phyloP scores from a whole-genome alignment of 2,797 vertebrate species.

The Babyrousa celebensis region DNA sequence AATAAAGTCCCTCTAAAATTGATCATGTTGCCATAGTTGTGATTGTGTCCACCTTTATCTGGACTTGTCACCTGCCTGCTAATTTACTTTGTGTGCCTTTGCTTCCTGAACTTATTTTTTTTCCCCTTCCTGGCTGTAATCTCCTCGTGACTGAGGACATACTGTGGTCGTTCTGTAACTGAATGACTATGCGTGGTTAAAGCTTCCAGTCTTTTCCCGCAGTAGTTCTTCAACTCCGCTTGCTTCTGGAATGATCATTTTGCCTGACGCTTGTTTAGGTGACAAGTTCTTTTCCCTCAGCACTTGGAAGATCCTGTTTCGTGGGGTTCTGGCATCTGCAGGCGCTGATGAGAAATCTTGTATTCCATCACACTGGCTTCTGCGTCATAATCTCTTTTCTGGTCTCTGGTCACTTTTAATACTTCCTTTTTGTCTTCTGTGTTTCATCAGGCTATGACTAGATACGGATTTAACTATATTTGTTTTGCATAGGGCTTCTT shows the following conservation, averaged over 20 bases:
- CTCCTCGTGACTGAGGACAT: not conserved
- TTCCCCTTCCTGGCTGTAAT: slow-evolving; percentile 12
- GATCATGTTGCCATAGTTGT: not conserved
- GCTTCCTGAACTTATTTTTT: not conserved
- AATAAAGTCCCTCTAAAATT: not conserved
- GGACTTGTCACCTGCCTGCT: not conserved
- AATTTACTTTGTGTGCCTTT: slow-evolving; percentile 11
- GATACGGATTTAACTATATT: slow-evolving; percentile 67
- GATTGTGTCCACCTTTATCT: not conserved
- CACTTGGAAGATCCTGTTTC: slow-evolving; percentile 49
- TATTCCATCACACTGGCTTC: not conserved
- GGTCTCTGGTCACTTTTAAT: not conserved
- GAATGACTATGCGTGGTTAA: not conserved
- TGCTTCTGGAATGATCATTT: not conserved
- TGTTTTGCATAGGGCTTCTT: not conserved
- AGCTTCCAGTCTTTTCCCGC: not conserved
- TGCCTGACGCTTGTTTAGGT: not conserved
- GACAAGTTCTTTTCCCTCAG: not conserved
- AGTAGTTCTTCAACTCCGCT: not conserved
- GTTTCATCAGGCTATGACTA: not conserved
- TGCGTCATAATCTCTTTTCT: slow-evolving; percentile 55
- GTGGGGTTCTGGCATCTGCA: slow-evolving; percentile 3
- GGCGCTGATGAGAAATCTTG: not conserved
- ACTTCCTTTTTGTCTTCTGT: slow-evolving; percentile 55
- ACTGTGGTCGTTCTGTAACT: not conserved